Evolutionary conservation across 2,888 invertebrate species (phyloP), one percentile per base, ranked within the genome.

Genomic region (Bombylius discolor): DNA sequence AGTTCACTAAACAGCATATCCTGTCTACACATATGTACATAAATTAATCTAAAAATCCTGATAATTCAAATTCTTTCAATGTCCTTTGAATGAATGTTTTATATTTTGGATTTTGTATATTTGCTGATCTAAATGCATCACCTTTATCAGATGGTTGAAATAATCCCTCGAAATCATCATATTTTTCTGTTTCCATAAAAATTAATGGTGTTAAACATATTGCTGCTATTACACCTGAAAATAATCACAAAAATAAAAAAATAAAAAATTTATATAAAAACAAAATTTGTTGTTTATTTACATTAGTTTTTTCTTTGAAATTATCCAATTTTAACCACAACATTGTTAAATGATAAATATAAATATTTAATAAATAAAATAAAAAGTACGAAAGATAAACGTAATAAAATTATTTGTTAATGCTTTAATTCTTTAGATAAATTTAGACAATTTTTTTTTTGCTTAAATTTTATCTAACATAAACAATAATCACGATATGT

Each of bases 71-170:
- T 56, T 73, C 72, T 36, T 72, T 70, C 0, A 73, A 60, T 23
- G 70, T 68, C 9, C 66, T 66, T 55, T 70, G 70, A 34, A 72
- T 60, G 59, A 70, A 73, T 14, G 66, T 65, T 23, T 67, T 66
- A 61, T 71, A 73, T 60, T 69, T 70, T 7, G 69, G 66, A 61
- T 73, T 72, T 53, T 71, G 67, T n/a, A 72, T 68, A 58, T 73
- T 70, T 55, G 64, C 64, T 5, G 68, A 64, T 0, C 73, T 66
- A 52, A 71, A 65, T 33, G 58, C 59, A 56, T 70, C 68, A 1
- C 70, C 72, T 14, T 62, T 65, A 14, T 68, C 68, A 0, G 70
- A 66, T n/a, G 56, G 54, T 34, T 56, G 53, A n/a, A 59, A 52
- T 31, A 61, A 51, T 11, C 55, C 56, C 11, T 62, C 57, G 47